These are phyloP conservation scores for Drosophila orosa DNA, from an alignment of 1,140 invertebrate genomes.

Conservation along the genomic window DNA sequence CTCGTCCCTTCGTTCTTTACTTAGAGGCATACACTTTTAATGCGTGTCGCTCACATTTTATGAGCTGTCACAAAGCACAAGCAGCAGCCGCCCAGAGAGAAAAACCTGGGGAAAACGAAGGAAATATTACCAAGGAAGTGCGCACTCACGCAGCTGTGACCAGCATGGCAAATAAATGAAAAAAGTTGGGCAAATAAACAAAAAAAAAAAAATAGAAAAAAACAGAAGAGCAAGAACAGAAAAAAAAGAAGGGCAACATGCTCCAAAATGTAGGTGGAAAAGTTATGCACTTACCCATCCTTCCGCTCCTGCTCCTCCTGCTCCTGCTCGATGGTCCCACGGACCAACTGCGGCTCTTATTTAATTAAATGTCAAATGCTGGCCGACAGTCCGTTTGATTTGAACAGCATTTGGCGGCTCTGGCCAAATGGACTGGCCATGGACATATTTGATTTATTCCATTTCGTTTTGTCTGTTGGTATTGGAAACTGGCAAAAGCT, in stretches of 20 bases:
- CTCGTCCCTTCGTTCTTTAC: constrained; percentile 15
- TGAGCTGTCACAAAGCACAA: constrained; percentile 77
- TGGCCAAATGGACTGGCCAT: constrained; percentile 19
- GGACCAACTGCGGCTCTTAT: constrained; percentile 55
- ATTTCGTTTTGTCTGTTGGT: constrained; percentile 35
- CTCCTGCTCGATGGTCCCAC: background rate
- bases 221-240: constrained; percentile 22
- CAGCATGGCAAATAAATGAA: constrained; percentile 80
- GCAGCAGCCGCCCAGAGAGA: constrained; percentile 38
- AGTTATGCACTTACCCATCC: constrained; percentile 59
- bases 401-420: constrained; percentile 63
- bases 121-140: constrained; percentile 66
- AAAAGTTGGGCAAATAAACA: constrained; percentile 75
- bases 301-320: background rate
- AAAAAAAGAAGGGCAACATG: constrained; percentile 37
- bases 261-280: constrained; percentile 64
- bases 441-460: constrained; percentile 55
- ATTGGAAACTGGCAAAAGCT: constrained; percentile 24
- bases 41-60: constrained; percentile 80
- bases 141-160: constrained; percentile 77
- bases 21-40: constrained; percentile 67
- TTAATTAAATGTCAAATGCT: constrained; percentile 79
- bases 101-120: constrained; percentile 43
- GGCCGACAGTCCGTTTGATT: constrained; percentile 57
- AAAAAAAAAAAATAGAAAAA: constrained; percentile 37